These are phyloP conservation scores for Huso huso DNA, from an alignment of 2,797 vertebrate species.

Conservation along the genomic window DNA sequence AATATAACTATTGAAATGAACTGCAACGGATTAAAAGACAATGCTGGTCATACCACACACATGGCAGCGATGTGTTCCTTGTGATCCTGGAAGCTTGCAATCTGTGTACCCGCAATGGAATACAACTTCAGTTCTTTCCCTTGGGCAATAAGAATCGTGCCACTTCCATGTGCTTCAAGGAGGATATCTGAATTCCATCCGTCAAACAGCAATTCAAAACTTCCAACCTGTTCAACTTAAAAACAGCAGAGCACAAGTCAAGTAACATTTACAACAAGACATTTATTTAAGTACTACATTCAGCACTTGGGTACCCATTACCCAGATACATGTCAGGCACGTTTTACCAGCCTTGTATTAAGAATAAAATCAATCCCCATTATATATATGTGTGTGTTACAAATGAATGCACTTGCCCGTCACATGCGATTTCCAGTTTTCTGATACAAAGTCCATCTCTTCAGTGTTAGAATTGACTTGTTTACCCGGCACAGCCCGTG, in stretches of 20 bases:
- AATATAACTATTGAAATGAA: background rate
- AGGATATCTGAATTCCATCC: conserved; percentile 33
- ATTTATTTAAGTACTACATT: too few species aligned
- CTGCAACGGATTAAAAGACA: background rate
- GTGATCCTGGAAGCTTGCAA: conserved; percentile 69
- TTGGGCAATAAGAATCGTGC: conserved; percentile 41
- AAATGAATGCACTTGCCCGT: too few species aligned
- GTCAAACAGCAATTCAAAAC: conserved; percentile 38
- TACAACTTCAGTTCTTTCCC: conserved; percentile 35
- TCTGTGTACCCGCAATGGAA: conserved; percentile 55
- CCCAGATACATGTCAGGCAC: too few species aligned
- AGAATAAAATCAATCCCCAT: too few species aligned
- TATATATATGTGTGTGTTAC: too few species aligned
- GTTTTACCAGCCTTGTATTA: too few species aligned
- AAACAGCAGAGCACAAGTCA: background rate
- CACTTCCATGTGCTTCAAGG: conserved; percentile 51
- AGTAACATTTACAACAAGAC: too few species aligned
- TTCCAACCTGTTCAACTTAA: conserved; percentile 51
- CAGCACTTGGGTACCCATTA: too few species aligned
- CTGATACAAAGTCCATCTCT: too few species aligned
- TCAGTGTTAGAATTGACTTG: too few species aligned
- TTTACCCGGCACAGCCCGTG: too few species aligned
- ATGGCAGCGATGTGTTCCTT: conserved; percentile 53
- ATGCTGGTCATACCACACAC: conserved; percentile 59
- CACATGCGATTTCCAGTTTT: too few species aligned